phyloP scores from a whole-genome alignment of 2,797 vertebrate genomes.

The Mormyrops boulengeri region DNA sequence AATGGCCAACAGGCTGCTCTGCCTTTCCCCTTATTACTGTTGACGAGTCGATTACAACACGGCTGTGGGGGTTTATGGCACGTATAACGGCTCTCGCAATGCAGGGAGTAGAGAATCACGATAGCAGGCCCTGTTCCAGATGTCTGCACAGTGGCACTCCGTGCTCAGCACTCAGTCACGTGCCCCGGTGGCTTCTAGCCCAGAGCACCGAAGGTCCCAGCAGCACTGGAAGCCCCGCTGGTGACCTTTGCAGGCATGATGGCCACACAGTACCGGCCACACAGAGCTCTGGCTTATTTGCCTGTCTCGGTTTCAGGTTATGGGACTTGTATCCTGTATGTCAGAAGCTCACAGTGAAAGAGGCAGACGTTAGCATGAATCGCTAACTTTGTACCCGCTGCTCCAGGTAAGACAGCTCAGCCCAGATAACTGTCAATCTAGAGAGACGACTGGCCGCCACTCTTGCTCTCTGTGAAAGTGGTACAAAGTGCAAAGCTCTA shows the following conservation, averaged over 20 bases:
- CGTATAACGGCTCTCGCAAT: neutral
- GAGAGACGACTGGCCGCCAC: neutral
- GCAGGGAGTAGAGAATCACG: neutral
- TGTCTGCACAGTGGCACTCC: conserved; percentile 5
- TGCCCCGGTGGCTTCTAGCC: neutral
- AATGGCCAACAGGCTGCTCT: neutral
- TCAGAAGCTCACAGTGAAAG: neutral
- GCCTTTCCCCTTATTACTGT: neutral
- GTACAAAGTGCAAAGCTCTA: neutral
- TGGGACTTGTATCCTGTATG: neutral
- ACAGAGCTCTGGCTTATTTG: neutral
- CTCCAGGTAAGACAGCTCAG: neutral
- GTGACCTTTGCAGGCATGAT: neutral
- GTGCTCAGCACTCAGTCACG: neutral
- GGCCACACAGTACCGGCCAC: neutral
- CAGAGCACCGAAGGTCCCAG: neutral
- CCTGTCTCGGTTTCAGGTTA: neutral
- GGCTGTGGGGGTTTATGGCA: neutral
- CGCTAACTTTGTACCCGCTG: neutral
- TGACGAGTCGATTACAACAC: neutral
- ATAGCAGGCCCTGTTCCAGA: neutral
- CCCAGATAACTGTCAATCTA: neutral
- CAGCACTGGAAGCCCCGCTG: neutral
- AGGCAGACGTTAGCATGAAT: neutral
- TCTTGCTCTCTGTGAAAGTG: neutral